These are phyloP conservation scores for Cryptosula pallasiana DNA, from an alignment of 2,888 invertebrate genomes.

Conservation along the genomic window DNA sequence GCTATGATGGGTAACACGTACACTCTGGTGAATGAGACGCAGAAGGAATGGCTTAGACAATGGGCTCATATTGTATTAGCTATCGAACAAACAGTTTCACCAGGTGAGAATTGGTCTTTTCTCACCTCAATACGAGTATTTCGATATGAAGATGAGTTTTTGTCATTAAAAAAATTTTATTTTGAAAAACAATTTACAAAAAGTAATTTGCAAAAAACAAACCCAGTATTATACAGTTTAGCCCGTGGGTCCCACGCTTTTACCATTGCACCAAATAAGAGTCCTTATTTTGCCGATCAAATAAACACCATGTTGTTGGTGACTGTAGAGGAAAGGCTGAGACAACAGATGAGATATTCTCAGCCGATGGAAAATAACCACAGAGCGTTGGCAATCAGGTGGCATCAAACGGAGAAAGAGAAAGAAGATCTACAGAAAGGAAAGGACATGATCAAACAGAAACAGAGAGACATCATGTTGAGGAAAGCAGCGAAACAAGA, in stretches of 20 bases:
- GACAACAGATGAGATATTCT: constrained; percentile 82
- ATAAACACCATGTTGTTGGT: not conserved
- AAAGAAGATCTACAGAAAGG: constrained; percentile 16
- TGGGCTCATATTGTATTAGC: constrained; percentile 97
- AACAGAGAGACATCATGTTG: constrained; percentile 3
- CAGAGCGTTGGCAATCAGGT: constrained; percentile 76
- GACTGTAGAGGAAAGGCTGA: constrained; percentile 76
- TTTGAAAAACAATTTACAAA: no score
- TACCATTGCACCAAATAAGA: no score
- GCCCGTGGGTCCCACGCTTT: no score
- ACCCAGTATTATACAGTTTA: no score
- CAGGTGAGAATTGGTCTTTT: no score
- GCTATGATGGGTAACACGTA: constrained; percentile 99
- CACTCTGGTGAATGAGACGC: constrained; percentile 84
- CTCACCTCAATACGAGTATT: no score
- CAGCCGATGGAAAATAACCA: constrained; percentile 66
- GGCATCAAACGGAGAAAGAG: constrained; percentile 70
- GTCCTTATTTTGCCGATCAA: no score
- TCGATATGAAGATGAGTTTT: no score
- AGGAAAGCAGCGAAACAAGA: not conserved
- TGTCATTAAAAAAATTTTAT: no score
- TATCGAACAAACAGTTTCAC: constrained; percentile 92
- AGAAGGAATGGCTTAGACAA: constrained; percentile 96
- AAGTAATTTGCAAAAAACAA: no score
- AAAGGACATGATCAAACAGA: not conserved